Conservation (phyloP, 2,888 invertebrate species). For the Cetonia aurata region DNA sequence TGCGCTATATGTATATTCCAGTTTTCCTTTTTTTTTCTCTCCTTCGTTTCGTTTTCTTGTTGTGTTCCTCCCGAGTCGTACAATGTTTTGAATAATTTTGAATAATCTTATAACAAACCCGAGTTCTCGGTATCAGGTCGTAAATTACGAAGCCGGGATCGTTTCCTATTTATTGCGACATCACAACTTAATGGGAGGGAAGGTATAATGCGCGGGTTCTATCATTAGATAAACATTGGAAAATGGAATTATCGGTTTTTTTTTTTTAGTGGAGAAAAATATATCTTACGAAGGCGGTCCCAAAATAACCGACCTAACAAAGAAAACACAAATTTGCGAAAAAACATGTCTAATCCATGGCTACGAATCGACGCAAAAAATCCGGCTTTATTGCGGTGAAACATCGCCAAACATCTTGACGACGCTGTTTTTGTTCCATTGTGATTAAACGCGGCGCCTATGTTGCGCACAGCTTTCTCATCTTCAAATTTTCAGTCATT, state of each 20-base stretch:
- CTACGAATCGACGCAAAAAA: too few species aligned
- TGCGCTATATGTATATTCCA: constrained; percentile 3
- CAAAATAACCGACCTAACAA: too few species aligned
- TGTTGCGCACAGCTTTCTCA: too few species aligned
- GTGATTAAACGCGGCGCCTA: too few species aligned
- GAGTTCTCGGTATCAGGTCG: constrained; percentile 56
- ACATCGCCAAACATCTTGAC: too few species aligned
- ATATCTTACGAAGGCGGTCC: too few species aligned
- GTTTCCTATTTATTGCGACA: constrained; percentile 47
- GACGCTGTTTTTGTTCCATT: too few species aligned
- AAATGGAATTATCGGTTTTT: constrained; percentile 7
- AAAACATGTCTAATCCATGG: too few species aligned
- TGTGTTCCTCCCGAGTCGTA: constrained; percentile 44
- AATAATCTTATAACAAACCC: constrained; percentile 62
- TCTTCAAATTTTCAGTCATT: too few species aligned
- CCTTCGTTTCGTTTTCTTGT: constrained; percentile 48
- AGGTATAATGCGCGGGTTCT: constrained; percentile 7
- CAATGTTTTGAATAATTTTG: constrained; percentile 65
- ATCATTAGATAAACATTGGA: constrained; percentile 26
- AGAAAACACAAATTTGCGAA: too few species aligned
- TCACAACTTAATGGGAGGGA: neutral
- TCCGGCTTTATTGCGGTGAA: too few species aligned
- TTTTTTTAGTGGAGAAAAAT: neutral
- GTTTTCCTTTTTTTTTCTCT: constrained; percentile 47
- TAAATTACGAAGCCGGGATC: constrained; percentile 55